These are phyloP conservation scores for Euura saliciscinereae DNA, from an alignment of 1,140 invertebrate genomes.

Conservation along the genomic window DNA sequence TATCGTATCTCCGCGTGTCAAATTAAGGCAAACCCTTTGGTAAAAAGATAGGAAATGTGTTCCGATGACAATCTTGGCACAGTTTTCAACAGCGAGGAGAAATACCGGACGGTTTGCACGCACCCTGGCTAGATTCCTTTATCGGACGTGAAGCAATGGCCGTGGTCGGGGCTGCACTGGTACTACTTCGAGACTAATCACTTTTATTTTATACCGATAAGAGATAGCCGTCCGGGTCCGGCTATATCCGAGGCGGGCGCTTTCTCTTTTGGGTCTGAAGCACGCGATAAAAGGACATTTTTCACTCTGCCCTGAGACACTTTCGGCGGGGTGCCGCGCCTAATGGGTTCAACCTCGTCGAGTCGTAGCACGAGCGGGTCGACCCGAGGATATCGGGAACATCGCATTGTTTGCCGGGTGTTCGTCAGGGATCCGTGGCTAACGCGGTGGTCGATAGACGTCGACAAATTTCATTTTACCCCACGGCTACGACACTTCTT, in stretches of 20 bases:
- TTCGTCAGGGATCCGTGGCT: not conserved
- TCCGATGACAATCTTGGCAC: too few species aligned
- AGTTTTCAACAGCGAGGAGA: too few species aligned
- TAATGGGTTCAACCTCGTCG: constrained; percentile 4
- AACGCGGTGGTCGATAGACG: not conserved
- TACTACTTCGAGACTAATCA: not conserved
- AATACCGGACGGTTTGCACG: too few species aligned
- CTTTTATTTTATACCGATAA: constrained; percentile 7
- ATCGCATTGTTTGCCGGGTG: not conserved
- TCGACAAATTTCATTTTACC: not conserved
- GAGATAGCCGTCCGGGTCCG: not conserved
- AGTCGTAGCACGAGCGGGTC: not conserved
- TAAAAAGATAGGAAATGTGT: too few species aligned
- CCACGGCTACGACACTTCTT: not conserved
- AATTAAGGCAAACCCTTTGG: too few species aligned
- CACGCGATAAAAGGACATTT: not conserved
- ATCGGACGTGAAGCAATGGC: too few species aligned
- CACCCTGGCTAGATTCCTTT: too few species aligned
- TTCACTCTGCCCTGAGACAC: not conserved
- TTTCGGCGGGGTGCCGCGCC: not conserved
- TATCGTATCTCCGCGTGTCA: too few species aligned
- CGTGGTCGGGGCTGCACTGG: too few species aligned
- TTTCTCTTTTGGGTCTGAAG: not conserved
- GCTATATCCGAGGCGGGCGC: not conserved
- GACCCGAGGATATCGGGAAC: not conserved